Conservation (phyloP, 2,888 invertebrate genomes). For the Rugalucina vietnamica region DNA sequence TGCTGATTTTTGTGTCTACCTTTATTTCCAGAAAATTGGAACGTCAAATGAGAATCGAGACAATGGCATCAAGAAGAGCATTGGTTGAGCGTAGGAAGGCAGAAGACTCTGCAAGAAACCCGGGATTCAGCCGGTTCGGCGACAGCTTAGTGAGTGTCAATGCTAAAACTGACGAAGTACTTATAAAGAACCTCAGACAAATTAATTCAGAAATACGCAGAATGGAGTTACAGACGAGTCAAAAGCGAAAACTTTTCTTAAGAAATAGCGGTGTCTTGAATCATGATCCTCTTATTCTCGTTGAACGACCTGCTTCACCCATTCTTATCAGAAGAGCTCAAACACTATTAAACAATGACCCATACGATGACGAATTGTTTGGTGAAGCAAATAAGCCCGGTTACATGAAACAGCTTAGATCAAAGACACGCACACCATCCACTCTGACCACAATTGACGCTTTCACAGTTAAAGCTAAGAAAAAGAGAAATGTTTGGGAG, state of each 20-base stretch:
- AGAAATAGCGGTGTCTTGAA: slow-evolving; percentile 69
- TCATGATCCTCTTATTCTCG: slow-evolving; percentile 77
- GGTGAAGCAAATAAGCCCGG: slow-evolving; percentile 64
- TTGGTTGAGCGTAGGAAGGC: slow-evolving; percentile 71
- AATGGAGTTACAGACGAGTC: slow-evolving; percentile 69
- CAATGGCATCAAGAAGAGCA: slow-evolving; percentile 57
- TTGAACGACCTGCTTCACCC: slow-evolving; percentile 76
- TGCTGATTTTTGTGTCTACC: too few relatives aligned
- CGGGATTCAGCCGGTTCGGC: slow-evolving; percentile 74
- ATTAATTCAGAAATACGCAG: slow-evolving; percentile 68
- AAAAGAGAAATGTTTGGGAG: slow-evolving; percentile 79
- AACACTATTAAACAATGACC: slow-evolving; percentile 54
- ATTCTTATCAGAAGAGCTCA: slow-evolving; percentile 59
- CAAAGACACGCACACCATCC: slow-evolving; percentile 72
- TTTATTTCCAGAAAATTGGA: slow-evolving; percentile 50
- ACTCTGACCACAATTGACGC: slow-evolving; percentile 78
- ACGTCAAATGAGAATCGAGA: slow-evolving; percentile 62
- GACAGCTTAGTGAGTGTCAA: slow-evolving; percentile 71
- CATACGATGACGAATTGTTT: slow-evolving; percentile 28
- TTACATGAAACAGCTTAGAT: slow-evolving; percentile 74
- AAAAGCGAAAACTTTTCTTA: slow-evolving; percentile 72
- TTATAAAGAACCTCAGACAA: slow-evolving; percentile 59
- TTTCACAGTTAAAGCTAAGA: slow-evolving; percentile 70
- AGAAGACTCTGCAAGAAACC: slow-evolving; percentile 68
- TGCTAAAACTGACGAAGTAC: slow-evolving; percentile 67